These are phyloP conservation scores for Chrysotoxum bicinctum DNA, from an alignment of 2,888 invertebrate genomes.

Conservation along the genomic window DNA sequence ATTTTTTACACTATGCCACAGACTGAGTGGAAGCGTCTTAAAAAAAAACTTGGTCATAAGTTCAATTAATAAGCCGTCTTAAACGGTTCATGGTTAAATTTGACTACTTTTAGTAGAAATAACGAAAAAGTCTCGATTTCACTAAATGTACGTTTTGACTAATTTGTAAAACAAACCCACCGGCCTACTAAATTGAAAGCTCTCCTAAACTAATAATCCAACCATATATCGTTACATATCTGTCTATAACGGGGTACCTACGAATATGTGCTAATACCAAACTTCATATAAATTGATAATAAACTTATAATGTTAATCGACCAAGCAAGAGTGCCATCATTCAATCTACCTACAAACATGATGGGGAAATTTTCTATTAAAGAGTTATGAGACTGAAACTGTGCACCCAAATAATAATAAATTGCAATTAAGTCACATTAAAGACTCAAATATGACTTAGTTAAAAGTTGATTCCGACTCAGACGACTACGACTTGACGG, in stretches of 20 bases:
- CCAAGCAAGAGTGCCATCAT: not conserved
- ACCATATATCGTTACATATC: not conserved
- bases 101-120: no score
- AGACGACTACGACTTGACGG: not conserved
- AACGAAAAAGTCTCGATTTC: no score
- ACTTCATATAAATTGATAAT: not conserved
- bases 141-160: no score
- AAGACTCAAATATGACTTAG: conserved; percentile 26
- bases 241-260: not conserved
- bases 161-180: no score
- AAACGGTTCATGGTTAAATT: no score
- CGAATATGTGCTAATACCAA: not conserved
- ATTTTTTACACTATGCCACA: no score
- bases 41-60: no score
- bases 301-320: not conserved
- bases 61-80: no score
- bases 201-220: not conserved
- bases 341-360: not conserved
- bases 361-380: not conserved
- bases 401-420: not conserved
- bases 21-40: no score
- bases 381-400: not conserved
- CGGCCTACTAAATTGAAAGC: not conserved
- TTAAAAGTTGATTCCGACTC: not conserved
- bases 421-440: conserved; percentile 59